Base-by-base conservation (phyloP, 1,140 invertebrate genomes). In the Tetragonula clypearis region DNA sequence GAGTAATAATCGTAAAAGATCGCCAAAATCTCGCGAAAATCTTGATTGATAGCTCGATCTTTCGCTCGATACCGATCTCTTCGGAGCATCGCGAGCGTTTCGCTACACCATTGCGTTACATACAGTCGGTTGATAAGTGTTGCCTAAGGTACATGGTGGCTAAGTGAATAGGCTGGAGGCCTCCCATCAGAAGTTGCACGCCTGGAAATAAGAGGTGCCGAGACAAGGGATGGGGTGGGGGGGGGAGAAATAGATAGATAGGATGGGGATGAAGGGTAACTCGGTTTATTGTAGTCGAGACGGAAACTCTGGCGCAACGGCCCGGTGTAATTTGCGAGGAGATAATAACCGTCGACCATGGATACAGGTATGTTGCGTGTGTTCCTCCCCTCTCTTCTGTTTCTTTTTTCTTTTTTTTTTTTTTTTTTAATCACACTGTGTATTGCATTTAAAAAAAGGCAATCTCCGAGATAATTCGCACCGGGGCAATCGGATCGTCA, bases 51-150 rank as follows among this genome's bases (percentile, higher is more conserved):
- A 88, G 71, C 72, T 30, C 30, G 78, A 89, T 90, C 79, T 89
- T 85, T 79, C 60, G 85, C 87, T 87, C 68, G 88, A 89, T 85
- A 79, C 65, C 68, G 88, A 89, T 87, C 79, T 87, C 78, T 74
- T 30, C 30, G 82, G 56, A 73, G 79, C 86, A 90, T 87, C 89
- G 56, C 60, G 58, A 77, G 81, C 23, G 84, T 9, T 30, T 9
- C 76, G 85, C 87, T 91, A 91, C 87, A 88, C 88, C 88, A 91
- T 87, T 90, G 86, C 85, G 85, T 92, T 92, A 90, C 88, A 49
- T 8, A 49, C 41, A 35, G 2, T 88, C 78, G 71, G 87, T 76
- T 91, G 90, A 89, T 90, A 86, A 90, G 88, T 86, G 86, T 90
- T 90, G 86, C 62, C 84, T 90, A 87, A 88, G 86, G 86, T 86